A percentile compares a stretch with the other conserved stretches of the same genome.
Conservation (phyloP, 2,113 vertebrate genomes). For the Pseudolaguvia tuberculata region DNA sequence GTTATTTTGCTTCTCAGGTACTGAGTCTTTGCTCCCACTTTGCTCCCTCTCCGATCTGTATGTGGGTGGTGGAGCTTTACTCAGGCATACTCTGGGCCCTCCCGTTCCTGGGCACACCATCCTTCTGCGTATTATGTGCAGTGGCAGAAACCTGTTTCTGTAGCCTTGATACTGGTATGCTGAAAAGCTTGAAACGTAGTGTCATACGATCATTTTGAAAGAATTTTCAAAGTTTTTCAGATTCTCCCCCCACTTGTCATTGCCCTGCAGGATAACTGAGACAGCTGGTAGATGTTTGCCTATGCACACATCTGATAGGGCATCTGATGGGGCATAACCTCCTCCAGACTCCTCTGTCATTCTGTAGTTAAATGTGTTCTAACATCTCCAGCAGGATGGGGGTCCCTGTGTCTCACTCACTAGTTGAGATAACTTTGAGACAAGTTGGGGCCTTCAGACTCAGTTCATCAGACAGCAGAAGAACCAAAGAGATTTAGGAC, state of each 20-base stretch:
- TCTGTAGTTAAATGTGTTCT: conserved; percentile 57
- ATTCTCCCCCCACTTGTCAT: conserved; percentile 62
- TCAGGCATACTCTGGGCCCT: conserved; percentile 81
- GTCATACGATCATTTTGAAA: conserved; percentile 72
- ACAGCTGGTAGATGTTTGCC: conserved; percentile 82
- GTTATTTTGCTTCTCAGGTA: conserved; percentile 75
- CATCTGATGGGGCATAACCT: conserved; percentile 80
- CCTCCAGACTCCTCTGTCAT: conserved; percentile 71
- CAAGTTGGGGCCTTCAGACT: too few relatives aligned
- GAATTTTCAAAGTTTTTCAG: conserved; percentile 64
- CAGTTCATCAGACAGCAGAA: too few relatives aligned
- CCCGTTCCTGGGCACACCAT: conserved; percentile 81
- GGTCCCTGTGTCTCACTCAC: conserved; percentile 67
- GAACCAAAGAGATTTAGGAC: too few relatives aligned
- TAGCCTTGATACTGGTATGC: conserved; percentile 69
- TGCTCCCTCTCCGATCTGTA: conserved; percentile 68
- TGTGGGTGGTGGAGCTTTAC: conserved; percentile 76
- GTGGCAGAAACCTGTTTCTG: conserved; percentile 77
- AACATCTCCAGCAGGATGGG: conserved; percentile 72
- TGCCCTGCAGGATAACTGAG: conserved; percentile 79
- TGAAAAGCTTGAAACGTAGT: conserved; percentile 65
- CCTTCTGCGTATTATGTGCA: conserved; percentile 74
- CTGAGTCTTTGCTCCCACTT: conserved; percentile 58
- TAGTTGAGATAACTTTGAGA: conserved; percentile 70
- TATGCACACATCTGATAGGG: conserved; percentile 77